A percentile compares a stretch with the other conserved stretches of the same genome.
phyloP scores from a whole-genome alignment of 2,888 invertebrate species.

The Plebejus argus region DNA sequence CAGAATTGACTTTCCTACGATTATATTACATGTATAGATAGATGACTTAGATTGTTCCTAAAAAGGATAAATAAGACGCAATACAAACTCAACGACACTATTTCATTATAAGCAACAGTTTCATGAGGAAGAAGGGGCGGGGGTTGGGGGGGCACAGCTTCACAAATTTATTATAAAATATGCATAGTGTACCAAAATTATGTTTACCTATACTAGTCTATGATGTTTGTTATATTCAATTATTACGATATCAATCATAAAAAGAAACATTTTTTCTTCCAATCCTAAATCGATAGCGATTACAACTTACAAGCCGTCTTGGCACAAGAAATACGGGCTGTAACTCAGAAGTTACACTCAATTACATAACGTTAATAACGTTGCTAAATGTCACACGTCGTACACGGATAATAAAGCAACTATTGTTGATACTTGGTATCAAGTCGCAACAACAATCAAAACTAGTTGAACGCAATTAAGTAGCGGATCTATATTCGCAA shows the following conservation, averaged over 20 bases:
- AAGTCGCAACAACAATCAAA: conserved; percentile 25
- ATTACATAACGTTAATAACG: conserved; percentile 49
- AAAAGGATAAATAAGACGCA: too few relatives aligned
- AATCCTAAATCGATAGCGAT: background rate
- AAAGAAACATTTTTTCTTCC: background rate
- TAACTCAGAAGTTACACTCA: conserved; percentile 45
- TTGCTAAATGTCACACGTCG: background rate
- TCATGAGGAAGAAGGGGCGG: too few relatives aligned
- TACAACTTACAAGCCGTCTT: background rate
- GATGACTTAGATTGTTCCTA: too few relatives aligned
- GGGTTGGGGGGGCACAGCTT: too few relatives aligned
- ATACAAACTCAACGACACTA: too few relatives aligned
- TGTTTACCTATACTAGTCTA: too few relatives aligned
- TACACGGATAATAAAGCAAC: conserved; percentile 29
- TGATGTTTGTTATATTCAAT: too few relatives aligned
- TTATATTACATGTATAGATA: too few relatives aligned
- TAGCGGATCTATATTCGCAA: conserved; percentile 26
- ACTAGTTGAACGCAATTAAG: conserved; percentile 28
- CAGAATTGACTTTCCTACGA: too few relatives aligned
- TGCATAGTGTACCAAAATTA: too few relatives aligned
- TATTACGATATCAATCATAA: background rate
- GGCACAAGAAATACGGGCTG: conserved; percentile 19
- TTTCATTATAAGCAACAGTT: too few relatives aligned
- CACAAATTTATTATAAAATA: too few relatives aligned
- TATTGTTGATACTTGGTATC: conserved; percentile 27